Conservation (phyloP, 2,888 invertebrate genomes). For the Acronicta alni region DNA sequence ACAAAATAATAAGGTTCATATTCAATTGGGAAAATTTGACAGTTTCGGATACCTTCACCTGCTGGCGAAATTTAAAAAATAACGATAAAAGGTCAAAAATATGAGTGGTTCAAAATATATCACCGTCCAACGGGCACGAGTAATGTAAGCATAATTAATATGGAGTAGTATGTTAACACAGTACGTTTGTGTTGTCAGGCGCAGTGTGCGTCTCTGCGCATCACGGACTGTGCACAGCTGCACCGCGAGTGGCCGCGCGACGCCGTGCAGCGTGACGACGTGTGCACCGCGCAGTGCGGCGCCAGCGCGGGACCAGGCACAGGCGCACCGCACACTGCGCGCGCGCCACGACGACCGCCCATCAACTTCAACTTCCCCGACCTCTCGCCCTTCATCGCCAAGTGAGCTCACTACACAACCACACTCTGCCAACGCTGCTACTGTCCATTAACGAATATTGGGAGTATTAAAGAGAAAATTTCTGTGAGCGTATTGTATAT, state of each 20-base stretch:
- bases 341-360: conserved; percentile 78
- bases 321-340: conserved; percentile 70
- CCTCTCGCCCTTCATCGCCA: conserved; percentile 92
- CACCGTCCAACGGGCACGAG: no score
- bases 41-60: no score
- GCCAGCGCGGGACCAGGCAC: conserved; percentile 85
- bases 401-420: conserved; percentile 65
- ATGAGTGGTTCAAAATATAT: no score
- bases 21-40: no score
- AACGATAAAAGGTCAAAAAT: no score
- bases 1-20: no score
- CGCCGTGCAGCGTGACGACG: conserved; percentile 94
- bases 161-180: not conserved
- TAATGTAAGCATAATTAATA: no score
- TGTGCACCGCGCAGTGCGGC: conserved; percentile 97
- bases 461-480: no score
- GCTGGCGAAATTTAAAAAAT: no score
- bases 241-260: conserved; percentile 95
- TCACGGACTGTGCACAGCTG: conserved; percentile 95
- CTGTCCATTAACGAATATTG: not conserved
- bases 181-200: conserved; percentile 86
- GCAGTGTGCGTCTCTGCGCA: conserved; percentile 95
- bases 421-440: not conserved
- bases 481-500: no score
- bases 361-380: conserved; percentile 94